phyloP scores from a whole-genome alignment of 2,888 invertebrate genomes.

The Baccha elongata region DNA sequence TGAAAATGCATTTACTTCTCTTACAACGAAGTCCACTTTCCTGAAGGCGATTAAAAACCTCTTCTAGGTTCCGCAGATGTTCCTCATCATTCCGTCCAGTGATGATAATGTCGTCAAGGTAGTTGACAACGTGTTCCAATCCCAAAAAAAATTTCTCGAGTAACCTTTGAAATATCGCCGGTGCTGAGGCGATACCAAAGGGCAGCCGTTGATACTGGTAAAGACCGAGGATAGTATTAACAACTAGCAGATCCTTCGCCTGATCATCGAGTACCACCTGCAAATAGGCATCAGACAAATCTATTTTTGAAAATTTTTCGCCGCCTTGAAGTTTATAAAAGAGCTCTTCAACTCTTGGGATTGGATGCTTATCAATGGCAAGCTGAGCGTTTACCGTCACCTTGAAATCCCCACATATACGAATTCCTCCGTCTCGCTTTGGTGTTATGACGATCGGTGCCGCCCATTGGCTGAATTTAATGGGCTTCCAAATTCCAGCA shows the following conservation, averaged over 20 bases:
- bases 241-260: too few relatives aligned
- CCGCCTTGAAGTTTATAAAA: conserved; percentile 60
- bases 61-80: too few relatives aligned
- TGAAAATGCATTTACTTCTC: conserved; percentile 77
- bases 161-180: conserved; percentile 78
- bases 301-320: too few relatives aligned
- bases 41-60: too few relatives aligned
- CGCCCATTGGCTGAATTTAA: conserved; percentile 76
- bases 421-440: conserved; percentile 75
- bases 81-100: too few relatives aligned
- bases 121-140: conserved; percentile 75
- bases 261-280: too few relatives aligned
- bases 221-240: too few relatives aligned
- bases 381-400: conserved; percentile 74
- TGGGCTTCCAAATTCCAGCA: conserved; percentile 55
- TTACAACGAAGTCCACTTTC: conserved; percentile 75
- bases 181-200: conserved; percentile 78
- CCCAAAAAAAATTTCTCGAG: conserved; percentile 78
- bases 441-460: conserved; percentile 77
- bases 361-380: conserved; percentile 74
- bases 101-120: conserved; percentile 77
- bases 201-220: too few relatives aligned
- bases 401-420: conserved; percentile 74
- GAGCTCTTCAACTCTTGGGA: conserved; percentile 73
- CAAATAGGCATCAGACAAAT: too few relatives aligned